Percentiles rank a stretch among this genome's conserved stretches.
Conservation (phyloP, 2,888 invertebrate species). For the Phrixothrix hirtus region DNA sequence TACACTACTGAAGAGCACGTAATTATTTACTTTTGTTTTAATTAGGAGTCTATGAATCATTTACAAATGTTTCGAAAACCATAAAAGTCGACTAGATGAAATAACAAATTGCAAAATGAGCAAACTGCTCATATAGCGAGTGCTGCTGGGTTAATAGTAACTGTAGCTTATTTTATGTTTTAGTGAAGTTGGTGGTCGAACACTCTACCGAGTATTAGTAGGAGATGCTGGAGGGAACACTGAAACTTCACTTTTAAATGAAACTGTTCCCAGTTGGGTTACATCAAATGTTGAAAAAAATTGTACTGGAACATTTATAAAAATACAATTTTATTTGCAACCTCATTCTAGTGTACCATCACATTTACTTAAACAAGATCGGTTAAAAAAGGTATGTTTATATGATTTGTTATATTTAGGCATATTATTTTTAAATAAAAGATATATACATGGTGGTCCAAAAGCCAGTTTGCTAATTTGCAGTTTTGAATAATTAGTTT, state of each 20-base stretch:
- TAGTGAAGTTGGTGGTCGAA: constrained; percentile 94
- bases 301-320: constrained; percentile 92
- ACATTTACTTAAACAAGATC: constrained; percentile 67
- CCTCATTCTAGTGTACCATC: constrained; percentile 82
- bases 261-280: constrained; percentile 96
- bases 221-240: constrained; percentile 94
- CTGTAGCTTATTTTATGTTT: constrained; percentile 35
- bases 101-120: no score
- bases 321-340: constrained; percentile 94
- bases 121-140: no score
- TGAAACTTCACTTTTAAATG: constrained; percentile 87
- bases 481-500: no score
- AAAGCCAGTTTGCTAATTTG: no score
- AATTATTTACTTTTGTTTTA: no score
- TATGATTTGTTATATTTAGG: no score
- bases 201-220: constrained; percentile 85
- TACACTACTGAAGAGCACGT: no score
- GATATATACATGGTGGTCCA: no score
- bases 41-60: no score
- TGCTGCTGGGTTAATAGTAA: no score
- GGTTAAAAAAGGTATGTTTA: constrained; percentile 76
- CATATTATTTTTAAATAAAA: no score
- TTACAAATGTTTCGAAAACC: not conserved
- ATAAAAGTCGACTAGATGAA: not conserved
- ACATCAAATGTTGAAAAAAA: constrained; percentile 92